Conservation (phyloP, 2,113 vertebrate species). For the Boulengeromyrus knoepffleri region DNA sequence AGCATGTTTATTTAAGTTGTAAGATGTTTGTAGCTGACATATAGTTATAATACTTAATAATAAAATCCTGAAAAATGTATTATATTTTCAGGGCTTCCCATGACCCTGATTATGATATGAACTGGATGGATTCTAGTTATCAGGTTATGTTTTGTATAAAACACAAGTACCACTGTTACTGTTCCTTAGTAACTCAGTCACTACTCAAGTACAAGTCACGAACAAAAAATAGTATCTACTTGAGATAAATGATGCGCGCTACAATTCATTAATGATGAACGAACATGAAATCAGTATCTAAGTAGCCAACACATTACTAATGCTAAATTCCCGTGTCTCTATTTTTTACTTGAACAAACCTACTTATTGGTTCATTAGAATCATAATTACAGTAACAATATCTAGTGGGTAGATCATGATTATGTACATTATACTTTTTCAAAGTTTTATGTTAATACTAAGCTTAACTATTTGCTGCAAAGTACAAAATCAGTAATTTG, state of each 20-base stretch:
- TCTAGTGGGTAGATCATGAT: neutral
- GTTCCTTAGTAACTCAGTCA: neutral
- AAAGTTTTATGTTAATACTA: neutral
- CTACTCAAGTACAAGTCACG: neutral
- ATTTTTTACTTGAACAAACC: neutral
- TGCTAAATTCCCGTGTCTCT: neutral
- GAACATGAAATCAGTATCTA: neutral
- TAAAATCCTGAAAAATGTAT: neutral
- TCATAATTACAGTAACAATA: neutral
- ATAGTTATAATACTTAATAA: neutral
- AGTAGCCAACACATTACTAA: neutral
- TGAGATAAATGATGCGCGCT: neutral
- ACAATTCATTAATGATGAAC: neutral
- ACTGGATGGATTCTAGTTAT: neutral
- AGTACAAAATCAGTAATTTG: neutral
- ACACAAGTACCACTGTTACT: neutral
- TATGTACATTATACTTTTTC: neutral
- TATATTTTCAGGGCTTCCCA: neutral
- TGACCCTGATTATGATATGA: neutral
- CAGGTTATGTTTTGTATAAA: neutral
- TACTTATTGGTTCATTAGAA: neutral
- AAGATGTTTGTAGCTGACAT: neutral
- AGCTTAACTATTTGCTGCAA: neutral
- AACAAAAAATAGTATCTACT: neutral
- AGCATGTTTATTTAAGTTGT: neutral